Base-by-base conservation (phyloP, 2,797 vertebrate species). In the Bovichtus diacanthus region DNA sequence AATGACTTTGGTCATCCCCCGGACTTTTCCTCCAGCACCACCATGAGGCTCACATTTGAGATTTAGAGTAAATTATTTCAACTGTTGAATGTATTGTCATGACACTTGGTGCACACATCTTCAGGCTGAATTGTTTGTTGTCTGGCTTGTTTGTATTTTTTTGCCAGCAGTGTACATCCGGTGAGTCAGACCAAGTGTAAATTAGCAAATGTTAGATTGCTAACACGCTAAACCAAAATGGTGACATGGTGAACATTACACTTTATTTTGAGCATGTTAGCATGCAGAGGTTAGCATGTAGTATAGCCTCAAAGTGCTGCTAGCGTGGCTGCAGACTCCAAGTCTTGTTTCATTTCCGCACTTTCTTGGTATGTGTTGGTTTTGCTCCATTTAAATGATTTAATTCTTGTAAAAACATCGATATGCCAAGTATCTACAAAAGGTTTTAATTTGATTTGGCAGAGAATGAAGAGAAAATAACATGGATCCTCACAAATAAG, bases 401-500 rank as follows among this genome's bases (percentile, higher is more conserved):
- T 38, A 29, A 58, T 36, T 13, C 19, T 23, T 4, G 13, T 44
- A n/a, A 27, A 23, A 41, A 19, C 16, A 49, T 18, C 7, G 16
- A 55, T 27, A 25, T 56, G 29, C 18, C 2, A 10, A 34, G 6
- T 9, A 46, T 44, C 38, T 43, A 9, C 9, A 50, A 21, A 34
- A 6, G 1, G 5, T 13, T 29, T 50, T 18, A 1, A 51, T 62
- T 38, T 27, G 9, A 53, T 49, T 31, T 53, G 7, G 23, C 4
- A 34, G 1, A 31, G 2, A 36, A 46, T 9, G 1, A 27, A 41
- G 2, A 69, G 34, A 18, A 72, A 55, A 71, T 13, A 43, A 19
- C 29, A 6, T 15, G 3, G 43, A 46, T 34, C 59, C 18, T 31
- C 58, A 71, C 58, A 47, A 64, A 72, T 50, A 62, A 43, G 58